phyloP scores from a whole-genome alignment of 1,140 invertebrate genomes.

The Thalassaphorura encarpata region DNA sequence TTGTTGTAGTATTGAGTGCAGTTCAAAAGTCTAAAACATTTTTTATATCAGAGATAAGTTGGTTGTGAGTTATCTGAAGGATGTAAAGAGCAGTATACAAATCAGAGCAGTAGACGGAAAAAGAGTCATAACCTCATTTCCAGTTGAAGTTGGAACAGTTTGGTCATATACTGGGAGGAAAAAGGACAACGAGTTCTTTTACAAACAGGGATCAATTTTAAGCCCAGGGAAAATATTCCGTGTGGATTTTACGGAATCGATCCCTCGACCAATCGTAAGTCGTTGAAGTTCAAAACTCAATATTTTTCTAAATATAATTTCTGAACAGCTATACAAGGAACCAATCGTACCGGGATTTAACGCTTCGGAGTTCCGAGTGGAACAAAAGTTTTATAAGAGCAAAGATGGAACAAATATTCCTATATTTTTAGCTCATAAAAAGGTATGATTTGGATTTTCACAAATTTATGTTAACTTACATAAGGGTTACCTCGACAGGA shows the following conservation, averaged over 20 bases:
- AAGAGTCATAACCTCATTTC: constrained; percentile 23
- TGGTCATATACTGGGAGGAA: constrained; percentile 71
- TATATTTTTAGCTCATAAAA: constrained; percentile 88
- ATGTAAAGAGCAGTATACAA: constrained; percentile 58
- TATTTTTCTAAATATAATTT: constrained; percentile 26
- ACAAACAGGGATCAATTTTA: constrained; percentile 83
- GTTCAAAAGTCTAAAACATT: neutral
- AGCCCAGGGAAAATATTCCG: constrained; percentile 81
- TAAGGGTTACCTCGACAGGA: neutral
- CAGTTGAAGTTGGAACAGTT: constrained; percentile 75
- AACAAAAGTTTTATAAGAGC: constrained; percentile 86
- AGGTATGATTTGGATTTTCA: constrained; percentile 43
- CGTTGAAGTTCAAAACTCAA: neutral
- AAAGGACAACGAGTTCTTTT: constrained; percentile 82
- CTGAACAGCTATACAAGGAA: constrained; percentile 71
- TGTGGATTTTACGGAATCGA: constrained; percentile 60
- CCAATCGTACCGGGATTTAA: constrained; percentile 76
- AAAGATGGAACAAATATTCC: constrained; percentile 93
- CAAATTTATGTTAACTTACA: neutral
- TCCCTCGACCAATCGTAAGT: too few relatives aligned
- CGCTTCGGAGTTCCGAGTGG: constrained; percentile 62
- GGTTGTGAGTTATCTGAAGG: constrained; percentile 77
- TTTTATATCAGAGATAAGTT: constrained; percentile 54
- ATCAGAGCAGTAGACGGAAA: neutral
- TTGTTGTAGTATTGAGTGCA: neutral